Evolutionary conservation across 2,113 vertebrate species (phyloP).

Genomic region (Aptenodytes forsteri): DNA sequence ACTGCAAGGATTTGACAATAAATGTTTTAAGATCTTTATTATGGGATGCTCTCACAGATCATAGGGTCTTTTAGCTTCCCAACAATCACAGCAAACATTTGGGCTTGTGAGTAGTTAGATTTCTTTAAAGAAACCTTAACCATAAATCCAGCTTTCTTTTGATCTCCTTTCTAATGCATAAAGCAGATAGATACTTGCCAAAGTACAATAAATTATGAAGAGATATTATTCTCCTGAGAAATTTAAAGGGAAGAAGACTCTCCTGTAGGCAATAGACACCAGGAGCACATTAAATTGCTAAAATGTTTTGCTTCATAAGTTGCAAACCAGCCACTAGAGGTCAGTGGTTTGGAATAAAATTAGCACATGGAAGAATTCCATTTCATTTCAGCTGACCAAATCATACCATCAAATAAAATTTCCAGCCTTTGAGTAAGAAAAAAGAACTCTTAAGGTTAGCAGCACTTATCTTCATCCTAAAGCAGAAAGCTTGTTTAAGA

Average conservation of each 20-base stretch:
- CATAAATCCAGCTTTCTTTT: neutral
- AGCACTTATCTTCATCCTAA: neutral
- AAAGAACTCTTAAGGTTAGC: neutral
- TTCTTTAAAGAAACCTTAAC: neutral
- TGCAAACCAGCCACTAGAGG: slow-evolving; percentile 32
- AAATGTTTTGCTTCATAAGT: neutral
- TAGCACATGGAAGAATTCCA: neutral
- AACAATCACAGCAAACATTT: neutral
- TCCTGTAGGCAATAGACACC: neutral
- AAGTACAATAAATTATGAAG: neutral
- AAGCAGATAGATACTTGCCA: neutral
- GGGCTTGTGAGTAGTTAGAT: neutral
- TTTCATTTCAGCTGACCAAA: neutral
- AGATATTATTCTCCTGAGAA: neutral
- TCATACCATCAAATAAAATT: neutral
- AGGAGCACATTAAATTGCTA: neutral
- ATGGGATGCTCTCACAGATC: neutral
- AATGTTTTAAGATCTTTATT: neutral
- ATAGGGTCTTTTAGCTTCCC: neutral
- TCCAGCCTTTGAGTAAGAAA: neutral
- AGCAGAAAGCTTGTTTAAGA: neutral
- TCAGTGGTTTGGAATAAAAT: slow-evolving; percentile 15
- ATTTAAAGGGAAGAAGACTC: neutral
- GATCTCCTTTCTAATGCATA: neutral
- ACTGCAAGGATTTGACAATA: neutral